Evolutionary conservation across 2,113 vertebrate genomes (phyloP), one percentile per base, ranked within the genome.

Genomic region (Leuciscus idus): DNA sequence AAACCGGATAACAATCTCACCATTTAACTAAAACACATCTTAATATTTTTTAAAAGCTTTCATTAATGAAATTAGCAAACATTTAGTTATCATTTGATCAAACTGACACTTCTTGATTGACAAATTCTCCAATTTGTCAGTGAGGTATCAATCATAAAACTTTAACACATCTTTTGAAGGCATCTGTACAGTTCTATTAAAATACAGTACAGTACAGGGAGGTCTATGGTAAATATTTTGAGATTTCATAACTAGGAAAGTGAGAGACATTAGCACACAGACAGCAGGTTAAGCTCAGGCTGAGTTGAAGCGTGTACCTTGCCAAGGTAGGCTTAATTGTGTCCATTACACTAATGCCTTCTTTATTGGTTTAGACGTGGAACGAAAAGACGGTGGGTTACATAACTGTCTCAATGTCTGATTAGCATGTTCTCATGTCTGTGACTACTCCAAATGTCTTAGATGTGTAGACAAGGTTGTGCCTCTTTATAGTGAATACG

Each of bases 371-470:
- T 36, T 81, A 50, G 46, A 70, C 11, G 61, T 6, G 19, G 61
- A 30, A 23, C 3, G 26, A 84, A 85, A 62, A 23, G 15, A n/a
- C 55, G 50, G 1, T 5, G 3, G 1, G 36, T 90, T 90, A 52
- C 1, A 11, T 48, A 90, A 87, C 21, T 23, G 52, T 86, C 72
- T 78, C 66, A 57, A 26, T 61, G 64, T 77, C 78, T 87, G 39
- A 80, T 68, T 0, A 19, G 21, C 13, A 70, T 77, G 77, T 86
- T 61, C 13, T 21, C 46, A 78, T 9, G 4, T 4, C 88, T 36
- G 28, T 8, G 28, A 43, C 43, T 43, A 2, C 4, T 62, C 36
- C 74, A 82, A 39, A 74, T 19, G 72, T 77, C 79, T 81, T 79
- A 79, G 26, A 59, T 28, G 19, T 77, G 61, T 82, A 28, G 23